These are phyloP conservation scores for Tachina grossa DNA, from an alignment of 2,888 invertebrate species.

Conservation along the genomic window DNA sequence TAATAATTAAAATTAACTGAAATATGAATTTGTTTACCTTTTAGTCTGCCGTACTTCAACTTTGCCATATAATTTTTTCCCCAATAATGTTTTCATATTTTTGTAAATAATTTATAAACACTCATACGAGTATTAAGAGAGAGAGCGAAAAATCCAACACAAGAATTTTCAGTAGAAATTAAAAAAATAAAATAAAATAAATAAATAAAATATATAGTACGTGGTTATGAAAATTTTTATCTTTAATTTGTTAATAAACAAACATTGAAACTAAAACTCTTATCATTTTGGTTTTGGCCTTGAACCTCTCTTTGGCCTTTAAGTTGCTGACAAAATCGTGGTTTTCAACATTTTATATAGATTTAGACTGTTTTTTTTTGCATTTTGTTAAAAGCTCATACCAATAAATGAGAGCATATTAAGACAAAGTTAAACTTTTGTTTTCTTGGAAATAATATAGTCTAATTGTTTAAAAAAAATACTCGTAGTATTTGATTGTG, in stretches of 20 bases:
- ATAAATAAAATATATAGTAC: neutral
- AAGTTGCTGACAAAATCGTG: conserved; percentile 10
- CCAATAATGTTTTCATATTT: neutral
- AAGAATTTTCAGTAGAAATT: neutral
- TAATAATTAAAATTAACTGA: no score
- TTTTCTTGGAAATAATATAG: conserved; percentile 12
- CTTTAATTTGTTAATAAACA: neutral
- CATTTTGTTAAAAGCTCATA: conserved; percentile 1
- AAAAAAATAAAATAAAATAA: neutral
- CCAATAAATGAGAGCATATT: neutral
- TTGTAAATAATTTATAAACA: neutral
- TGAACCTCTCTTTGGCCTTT: conserved; percentile 11
- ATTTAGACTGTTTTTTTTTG: neutral
- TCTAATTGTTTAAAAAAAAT: neutral
- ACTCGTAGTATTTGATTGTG: neutral
- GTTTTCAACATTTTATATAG: neutral
- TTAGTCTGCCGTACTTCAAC: conserved; percentile 4
- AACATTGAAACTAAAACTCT: neutral
- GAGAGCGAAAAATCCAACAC: neutral
- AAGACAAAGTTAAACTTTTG: neutral
- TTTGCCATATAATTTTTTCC: neutral
- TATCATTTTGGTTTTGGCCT: conserved; percentile 18
- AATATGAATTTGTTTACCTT: conserved; percentile 43
- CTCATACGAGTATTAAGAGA: no score
- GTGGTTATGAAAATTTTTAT: neutral